A percentile compares a stretch with the other conserved stretches of the same genome.
Conservation (phyloP, 2,113 vertebrate genomes). For the Rhinolophus ferrumequinum region DNA sequence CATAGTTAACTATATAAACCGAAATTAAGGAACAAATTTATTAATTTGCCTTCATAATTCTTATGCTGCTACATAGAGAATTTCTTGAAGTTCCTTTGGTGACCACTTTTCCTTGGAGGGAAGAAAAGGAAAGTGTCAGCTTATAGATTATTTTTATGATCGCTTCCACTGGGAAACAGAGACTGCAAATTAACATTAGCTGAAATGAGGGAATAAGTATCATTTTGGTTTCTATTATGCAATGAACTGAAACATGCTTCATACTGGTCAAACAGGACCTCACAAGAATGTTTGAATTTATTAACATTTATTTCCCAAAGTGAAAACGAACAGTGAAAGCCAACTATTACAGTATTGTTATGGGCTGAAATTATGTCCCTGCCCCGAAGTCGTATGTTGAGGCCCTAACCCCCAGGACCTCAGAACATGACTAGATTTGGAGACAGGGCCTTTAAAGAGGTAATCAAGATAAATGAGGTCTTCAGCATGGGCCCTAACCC, state of each 20-base stretch:
- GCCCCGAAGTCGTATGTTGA: neutral
- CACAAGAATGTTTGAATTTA: neutral
- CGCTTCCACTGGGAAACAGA: neutral
- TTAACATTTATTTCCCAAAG: constrained; percentile 4
- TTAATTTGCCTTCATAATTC: neutral
- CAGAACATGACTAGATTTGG: neutral
- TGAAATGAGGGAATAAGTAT: neutral
- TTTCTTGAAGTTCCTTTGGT: neutral
- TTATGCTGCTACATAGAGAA: neutral
- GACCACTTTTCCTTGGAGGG: neutral
- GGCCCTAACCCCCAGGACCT: neutral
- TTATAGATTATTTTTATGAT: neutral
- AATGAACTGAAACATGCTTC: neutral
- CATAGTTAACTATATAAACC: neutral
- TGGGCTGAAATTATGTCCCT: neutral
- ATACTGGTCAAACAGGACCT: neutral
- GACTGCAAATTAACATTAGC: neutral
- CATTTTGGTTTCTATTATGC: neutral
- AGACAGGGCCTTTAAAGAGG: neutral
- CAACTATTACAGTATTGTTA: neutral
- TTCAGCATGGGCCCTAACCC: neutral
- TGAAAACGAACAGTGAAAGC: neutral
- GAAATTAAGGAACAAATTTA: neutral
- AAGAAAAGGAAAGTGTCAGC: neutral
- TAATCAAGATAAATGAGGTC: neutral